A percentile compares a stretch with the other conserved stretches of the same genome.
These are phyloP conservation scores for Sciurus niger DNA, from an alignment of 2,113 vertebrate species.

Conservation along the genomic window DNA sequence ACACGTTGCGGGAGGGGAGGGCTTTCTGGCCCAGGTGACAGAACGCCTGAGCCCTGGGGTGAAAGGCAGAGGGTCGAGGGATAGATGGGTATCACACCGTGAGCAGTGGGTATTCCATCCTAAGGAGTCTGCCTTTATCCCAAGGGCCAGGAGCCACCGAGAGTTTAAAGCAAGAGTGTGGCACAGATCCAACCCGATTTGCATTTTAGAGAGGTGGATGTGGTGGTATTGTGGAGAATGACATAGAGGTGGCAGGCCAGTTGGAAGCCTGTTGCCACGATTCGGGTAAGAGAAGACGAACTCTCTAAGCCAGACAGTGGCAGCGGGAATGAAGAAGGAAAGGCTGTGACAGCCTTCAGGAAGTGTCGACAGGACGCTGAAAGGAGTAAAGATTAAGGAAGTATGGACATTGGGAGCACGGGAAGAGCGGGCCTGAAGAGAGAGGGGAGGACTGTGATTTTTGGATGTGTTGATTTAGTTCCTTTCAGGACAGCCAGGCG, in stretches of 20 bases:
- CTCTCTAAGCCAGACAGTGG: not conserved
- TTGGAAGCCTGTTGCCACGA: not conserved
- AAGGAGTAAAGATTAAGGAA: not conserved
- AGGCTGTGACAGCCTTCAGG: not conserved
- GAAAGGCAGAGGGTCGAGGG: not conserved
- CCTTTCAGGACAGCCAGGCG: not conserved
- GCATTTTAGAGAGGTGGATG: slow-evolving; percentile 25
- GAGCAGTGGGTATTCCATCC: not conserved
- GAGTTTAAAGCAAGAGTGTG: not conserved
- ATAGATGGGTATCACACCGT: not conserved
- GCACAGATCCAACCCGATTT: not conserved
- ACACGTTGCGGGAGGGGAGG: not conserved
- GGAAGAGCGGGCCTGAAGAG: not conserved
- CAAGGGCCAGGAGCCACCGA: not conserved
- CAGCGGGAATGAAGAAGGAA: not conserved
- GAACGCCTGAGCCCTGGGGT: not conserved
- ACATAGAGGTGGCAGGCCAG: not conserved
- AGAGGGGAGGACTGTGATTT: not conserved
- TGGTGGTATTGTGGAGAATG: not conserved
- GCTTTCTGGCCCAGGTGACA: not conserved
- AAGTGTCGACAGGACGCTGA: not conserved
- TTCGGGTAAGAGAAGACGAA: not conserved
- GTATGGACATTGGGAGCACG: not conserved
- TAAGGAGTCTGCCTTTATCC: not conserved
- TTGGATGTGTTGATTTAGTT: not conserved